These are phyloP conservation scores for Cosmia trapezina DNA, from an alignment of 2,888 invertebrate species.

Conservation along the genomic window DNA sequence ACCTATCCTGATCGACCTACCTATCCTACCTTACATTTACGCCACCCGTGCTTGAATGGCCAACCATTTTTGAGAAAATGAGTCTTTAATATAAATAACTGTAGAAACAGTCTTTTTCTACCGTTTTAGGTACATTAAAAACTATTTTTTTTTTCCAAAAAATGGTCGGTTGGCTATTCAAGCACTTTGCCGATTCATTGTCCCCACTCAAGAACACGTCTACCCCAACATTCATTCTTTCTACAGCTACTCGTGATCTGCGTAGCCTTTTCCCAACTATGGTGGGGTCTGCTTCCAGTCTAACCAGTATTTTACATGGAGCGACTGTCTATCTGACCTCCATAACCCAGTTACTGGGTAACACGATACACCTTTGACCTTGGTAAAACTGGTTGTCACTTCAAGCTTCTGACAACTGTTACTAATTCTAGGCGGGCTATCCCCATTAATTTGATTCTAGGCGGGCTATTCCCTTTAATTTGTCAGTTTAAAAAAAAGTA, in stretches of 20 bases:
- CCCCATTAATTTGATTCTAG: too few relatives aligned
- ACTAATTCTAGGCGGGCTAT: neutral
- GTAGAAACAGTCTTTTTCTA: too few relatives aligned
- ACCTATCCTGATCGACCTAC: too few relatives aligned
- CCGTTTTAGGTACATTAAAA: too few relatives aligned
- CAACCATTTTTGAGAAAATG: too few relatives aligned
- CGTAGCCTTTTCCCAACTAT: neutral
- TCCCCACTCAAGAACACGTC: neutral
- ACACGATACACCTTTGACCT: neutral
- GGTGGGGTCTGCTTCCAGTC: neutral
- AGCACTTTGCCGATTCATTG: neutral
- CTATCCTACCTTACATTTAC: neutral
- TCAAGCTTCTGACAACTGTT: neutral
- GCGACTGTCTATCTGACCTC: neutral
- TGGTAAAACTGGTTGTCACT: too few relatives aligned
- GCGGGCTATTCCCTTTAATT: neutral
- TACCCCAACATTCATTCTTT: neutral
- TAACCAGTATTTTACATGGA: neutral
- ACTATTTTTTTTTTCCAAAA: too few relatives aligned
- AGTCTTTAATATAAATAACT: too few relatives aligned
- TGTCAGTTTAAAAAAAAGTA: conserved; percentile 12
- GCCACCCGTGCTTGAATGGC: too few relatives aligned
- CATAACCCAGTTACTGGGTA: too few relatives aligned
- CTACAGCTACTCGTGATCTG: too few relatives aligned
- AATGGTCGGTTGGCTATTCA: too few relatives aligned